Base-by-base conservation (phyloP, 2,888 invertebrate species). In the Sceliomorpha sp. region DNA sequence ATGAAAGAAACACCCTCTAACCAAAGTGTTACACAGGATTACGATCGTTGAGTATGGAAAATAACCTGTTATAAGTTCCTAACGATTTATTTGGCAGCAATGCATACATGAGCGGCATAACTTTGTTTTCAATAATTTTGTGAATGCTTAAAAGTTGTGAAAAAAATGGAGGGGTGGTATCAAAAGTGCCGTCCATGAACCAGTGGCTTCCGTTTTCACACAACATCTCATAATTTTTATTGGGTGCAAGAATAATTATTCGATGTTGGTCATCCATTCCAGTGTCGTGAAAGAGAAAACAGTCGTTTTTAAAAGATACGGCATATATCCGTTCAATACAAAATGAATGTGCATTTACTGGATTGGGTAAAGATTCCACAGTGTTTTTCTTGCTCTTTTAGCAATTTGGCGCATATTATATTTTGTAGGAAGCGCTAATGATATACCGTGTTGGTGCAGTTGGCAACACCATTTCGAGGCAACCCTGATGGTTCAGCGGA, bases 111-210 rank as follows among this genome's bases (percentile, higher is more conserved):
- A 71, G 42, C 12, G 70, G 74, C 17, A 74, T 17, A 3, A 62
- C 32, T 29, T 39, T 37, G 8, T 59, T 55, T 2, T 56, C 27
- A 13, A 60, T 17, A 20, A 64, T 32, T 24, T 63, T 69, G 42
- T 77, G 75, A 13, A 77, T 64, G 9, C 67, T 74, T 10, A 70
- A 66, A 6, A 75, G 34, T 50, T 75, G 73, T 14, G 51, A 10
- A 42, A 74, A 77, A n/a, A 72, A 32, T 5, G 37, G 9, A 26
- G 74, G 74, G 2, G 68, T 63, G n/a, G 70, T 53, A 32, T 62
- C 64, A 58, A 74, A 74, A 20, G 75, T 72, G n/a, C 71, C 72
- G 20, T 75, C 72, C 10, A 45, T 47, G 31, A 60, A 71, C 74
- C 69, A 75, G 10, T 51, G 14, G 15, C 39, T 51, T 26, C 12